Evolutionary conservation across 2,113 vertebrate species (phyloP).

Genomic region (Anoura caudifer): DNA sequence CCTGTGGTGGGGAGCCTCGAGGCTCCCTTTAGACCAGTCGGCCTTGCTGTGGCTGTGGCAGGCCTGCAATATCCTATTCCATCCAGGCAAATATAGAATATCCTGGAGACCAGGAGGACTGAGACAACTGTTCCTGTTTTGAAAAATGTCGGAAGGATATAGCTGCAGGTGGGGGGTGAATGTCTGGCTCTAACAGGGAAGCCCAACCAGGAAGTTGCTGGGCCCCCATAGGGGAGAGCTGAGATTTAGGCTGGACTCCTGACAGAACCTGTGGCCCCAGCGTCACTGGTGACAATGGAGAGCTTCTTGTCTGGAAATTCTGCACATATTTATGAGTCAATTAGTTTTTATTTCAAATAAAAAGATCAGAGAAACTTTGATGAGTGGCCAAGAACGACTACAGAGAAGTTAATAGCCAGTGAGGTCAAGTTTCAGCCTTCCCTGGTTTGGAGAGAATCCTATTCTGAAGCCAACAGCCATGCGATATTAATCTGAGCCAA

Average conservation of each 20-base stretch:
- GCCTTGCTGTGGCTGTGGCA: not conserved
- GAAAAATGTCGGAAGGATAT: constrained; percentile 64
- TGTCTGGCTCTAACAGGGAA: not conserved
- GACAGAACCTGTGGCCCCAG: not conserved
- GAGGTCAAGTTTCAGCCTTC: constrained; percentile 51
- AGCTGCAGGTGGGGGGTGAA: constrained; percentile 43
- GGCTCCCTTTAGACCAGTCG: constrained; percentile 24
- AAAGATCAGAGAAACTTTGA: constrained; percentile 38
- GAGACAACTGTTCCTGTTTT: constrained; percentile 70
- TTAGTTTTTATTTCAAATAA: constrained; percentile 47
- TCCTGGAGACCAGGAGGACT: constrained; percentile 29
- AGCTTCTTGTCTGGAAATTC: constrained; percentile 1
- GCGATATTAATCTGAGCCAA: not conserved
- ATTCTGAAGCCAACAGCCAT: not conserved
- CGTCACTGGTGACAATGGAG: not conserved
- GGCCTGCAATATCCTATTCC: constrained; percentile 59
- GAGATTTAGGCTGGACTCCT: not conserved
- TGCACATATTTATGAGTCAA: constrained; percentile 14
- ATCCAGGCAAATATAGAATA: constrained; percentile 68
- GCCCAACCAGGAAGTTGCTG: not conserved
- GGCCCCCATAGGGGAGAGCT: not conserved
- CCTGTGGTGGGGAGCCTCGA: not conserved
- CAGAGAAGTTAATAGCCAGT: constrained; percentile 2
- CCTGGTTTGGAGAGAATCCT: not conserved
- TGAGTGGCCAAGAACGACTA: not conserved